A percentile compares a stretch with the other conserved stretches of the same genome.
These are phyloP conservation scores for Tanaodytes sp. DNA, from an alignment of 2,888 invertebrate genomes.

Conservation along the genomic window DNA sequence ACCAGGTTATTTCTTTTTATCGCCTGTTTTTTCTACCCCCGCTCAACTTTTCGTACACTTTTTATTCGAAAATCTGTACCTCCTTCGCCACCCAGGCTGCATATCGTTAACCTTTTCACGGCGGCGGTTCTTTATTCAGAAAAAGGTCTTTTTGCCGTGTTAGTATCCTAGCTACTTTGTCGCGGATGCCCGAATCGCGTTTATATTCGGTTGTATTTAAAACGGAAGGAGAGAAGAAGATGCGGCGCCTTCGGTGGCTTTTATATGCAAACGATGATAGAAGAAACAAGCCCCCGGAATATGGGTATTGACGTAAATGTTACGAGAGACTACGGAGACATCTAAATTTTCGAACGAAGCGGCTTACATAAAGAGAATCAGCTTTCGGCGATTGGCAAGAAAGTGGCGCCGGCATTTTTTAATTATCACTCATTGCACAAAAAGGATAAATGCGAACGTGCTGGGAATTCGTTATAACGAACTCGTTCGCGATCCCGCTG, in stretches of 20 bases:
- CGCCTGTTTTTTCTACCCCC: slow-evolving; percentile 12
- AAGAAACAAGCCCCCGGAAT: slow-evolving; percentile 20
- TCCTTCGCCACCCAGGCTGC: slow-evolving; percentile 61
- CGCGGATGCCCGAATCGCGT: slow-evolving; percentile 41
- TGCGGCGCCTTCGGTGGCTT: slow-evolving; percentile 12
- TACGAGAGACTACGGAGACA: slow-evolving; percentile 3
- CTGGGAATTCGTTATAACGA: slow-evolving; percentile 62
- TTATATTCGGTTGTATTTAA: slow-evolving; percentile 45
- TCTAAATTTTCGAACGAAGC: slow-evolving; percentile 5
- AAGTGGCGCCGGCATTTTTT: slow-evolving; percentile 26
- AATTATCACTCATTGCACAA: slow-evolving; percentile 65
- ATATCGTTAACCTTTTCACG: slow-evolving; percentile 67
- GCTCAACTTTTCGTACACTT: slow-evolving; percentile 23
- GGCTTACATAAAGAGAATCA: not conserved
- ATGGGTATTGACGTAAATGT: slow-evolving; percentile 21
- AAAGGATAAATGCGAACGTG: slow-evolving; percentile 71
- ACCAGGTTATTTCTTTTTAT: slow-evolving; percentile 42
- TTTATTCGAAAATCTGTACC: slow-evolving; percentile 64
- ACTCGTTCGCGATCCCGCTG: slow-evolving; percentile 45
- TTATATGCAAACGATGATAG: slow-evolving; percentile 44
- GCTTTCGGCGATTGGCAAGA: not conserved
- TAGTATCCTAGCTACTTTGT: slow-evolving; percentile 45
- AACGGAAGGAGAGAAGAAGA: slow-evolving; percentile 5
- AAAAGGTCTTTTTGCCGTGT: slow-evolving; percentile 49
- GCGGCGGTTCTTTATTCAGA: too few relatives aligned